phyloP scores from a whole-genome alignment of 2,888 invertebrate genomes.

The Andrena haemorrhoa region DNA sequence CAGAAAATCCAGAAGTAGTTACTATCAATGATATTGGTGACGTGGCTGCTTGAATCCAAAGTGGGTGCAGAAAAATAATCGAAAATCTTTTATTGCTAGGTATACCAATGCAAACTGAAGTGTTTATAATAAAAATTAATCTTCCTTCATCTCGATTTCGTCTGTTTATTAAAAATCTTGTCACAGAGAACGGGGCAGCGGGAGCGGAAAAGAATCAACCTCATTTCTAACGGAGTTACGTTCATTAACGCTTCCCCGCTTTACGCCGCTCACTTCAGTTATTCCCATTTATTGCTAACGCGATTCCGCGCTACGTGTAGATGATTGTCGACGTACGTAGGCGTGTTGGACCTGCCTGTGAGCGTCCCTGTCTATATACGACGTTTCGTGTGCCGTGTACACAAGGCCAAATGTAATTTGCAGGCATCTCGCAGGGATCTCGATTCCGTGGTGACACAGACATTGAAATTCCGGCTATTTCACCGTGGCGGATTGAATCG shows the following conservation, averaged over 20 bases:
- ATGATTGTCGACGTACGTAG: background rate
- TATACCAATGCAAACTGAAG: slow-evolving; percentile 7
- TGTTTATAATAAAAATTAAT: background rate
- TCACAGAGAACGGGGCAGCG: background rate
- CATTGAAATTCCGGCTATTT: slow-evolving; percentile 64
- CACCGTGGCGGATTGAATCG: slow-evolving; percentile 53
- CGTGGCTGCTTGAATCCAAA: background rate
- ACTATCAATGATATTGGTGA: background rate
- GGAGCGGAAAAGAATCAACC: background rate
- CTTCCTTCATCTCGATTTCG: slow-evolving; percentile 8
- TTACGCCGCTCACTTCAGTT: background rate
- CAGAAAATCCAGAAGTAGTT: background rate
- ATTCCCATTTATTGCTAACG: background rate
- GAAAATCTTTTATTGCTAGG: slow-evolving; percentile 12
- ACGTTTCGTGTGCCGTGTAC: slow-evolving; percentile 46
- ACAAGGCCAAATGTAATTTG: slow-evolving; percentile 59
- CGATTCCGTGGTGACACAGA: slow-evolving; percentile 54
- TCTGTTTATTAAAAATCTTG: background rate
- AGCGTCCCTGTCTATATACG: slow-evolving; percentile 1
- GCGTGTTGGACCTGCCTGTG: background rate
- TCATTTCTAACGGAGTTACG: background rate
- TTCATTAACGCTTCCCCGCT: background rate
- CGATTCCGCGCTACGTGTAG: background rate
- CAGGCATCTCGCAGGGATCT: slow-evolving; percentile 44
- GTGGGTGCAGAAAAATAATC: slow-evolving; percentile 1